phyloP scores from a whole-genome alignment of 92 coral and sea anemone species.

The Chrysogorgia sp. region DNA sequence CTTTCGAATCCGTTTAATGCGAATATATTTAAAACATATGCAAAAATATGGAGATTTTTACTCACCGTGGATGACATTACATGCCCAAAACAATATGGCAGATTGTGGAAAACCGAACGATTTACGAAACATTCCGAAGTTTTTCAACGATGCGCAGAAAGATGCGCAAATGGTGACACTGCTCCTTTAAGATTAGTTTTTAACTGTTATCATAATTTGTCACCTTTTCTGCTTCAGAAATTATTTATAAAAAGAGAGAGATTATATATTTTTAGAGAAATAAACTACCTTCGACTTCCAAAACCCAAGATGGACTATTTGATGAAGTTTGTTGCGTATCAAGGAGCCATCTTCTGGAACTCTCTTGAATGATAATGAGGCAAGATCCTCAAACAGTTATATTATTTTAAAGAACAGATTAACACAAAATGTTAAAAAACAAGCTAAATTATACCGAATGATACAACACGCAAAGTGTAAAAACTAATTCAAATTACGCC shows the following conservation, averaged over 20 bases:
- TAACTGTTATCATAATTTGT: background rate
- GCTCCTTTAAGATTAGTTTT: background rate
- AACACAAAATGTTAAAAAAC: background rate
- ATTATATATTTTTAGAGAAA: conserved; percentile 4
- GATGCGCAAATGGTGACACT: no score
- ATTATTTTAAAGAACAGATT: background rate
- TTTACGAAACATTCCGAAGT: no score
- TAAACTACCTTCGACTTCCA: background rate
- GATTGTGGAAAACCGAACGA: no score
- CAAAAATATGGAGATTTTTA: no score
- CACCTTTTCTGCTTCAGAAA: background rate
- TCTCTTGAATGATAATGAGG: conserved; percentile 10
- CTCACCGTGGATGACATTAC: no score
- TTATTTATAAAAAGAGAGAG: conserved; percentile 1
- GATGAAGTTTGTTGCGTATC: conserved; percentile 1
- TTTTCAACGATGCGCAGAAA: no score
- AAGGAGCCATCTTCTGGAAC: conserved; percentile 5
- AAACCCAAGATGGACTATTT: conserved; percentile 24
- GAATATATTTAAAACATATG: no score
- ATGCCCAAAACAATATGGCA: no score
- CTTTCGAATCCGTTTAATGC: no score
- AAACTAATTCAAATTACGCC: no score
- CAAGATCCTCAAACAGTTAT: conserved; percentile 4
- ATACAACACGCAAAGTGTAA: no score
- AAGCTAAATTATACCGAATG: no score